Evolutionary conservation across 2,113 vertebrate species (phyloP), one percentile per base, ranked within the genome.

Genomic region (Plecotus auritus): DNA sequence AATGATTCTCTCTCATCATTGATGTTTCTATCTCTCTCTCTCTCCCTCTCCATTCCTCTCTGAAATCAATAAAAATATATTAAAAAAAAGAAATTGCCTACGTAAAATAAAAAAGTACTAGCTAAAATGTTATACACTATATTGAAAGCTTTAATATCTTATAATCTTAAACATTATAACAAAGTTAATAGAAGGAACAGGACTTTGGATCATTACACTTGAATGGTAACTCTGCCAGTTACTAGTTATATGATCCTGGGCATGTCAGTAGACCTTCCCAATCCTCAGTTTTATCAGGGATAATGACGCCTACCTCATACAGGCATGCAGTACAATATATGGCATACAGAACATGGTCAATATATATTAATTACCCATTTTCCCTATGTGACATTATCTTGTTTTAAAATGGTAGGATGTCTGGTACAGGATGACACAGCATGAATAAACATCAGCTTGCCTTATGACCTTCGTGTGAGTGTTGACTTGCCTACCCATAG

Each of bases 71-170:
- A 59, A 59, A 59, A 11, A 59, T 59, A 59, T 59, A 59, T 59
- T 59, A 20, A 8, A 26, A 59, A 59, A 59, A 80, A 61, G 54
- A 70, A 97, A 91, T 78, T 45, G n/a, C 45, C 83, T 72, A 70
- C 20, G 42, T 96, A 73, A 93, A 78, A 42, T 96, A 61, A 88
- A 69, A 28, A 83, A 54, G 18, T 90, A 93, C 13, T 93, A n/a
- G 51, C 82, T 86, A 85, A 80, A 92, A 85, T 69, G n/a, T 59
- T 77, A 85, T 0, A 77, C 12, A 18, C 30, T 45, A 56, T 18
- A 90, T 23, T 17, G 9, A 93, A 88, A 87, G 30, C 13, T 92
- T 66, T n/a, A 59, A 49, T 22, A 91, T 91, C 23, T 93, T 86
- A 59, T 49, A 64, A 83, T 84, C 37, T 87, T 81, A 73, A 84